Evolutionary conservation across 30 jellyfish, hydroid and myxozoan genomes (phyloP).

Genomic region (Cassiopea xamachana): DNA sequence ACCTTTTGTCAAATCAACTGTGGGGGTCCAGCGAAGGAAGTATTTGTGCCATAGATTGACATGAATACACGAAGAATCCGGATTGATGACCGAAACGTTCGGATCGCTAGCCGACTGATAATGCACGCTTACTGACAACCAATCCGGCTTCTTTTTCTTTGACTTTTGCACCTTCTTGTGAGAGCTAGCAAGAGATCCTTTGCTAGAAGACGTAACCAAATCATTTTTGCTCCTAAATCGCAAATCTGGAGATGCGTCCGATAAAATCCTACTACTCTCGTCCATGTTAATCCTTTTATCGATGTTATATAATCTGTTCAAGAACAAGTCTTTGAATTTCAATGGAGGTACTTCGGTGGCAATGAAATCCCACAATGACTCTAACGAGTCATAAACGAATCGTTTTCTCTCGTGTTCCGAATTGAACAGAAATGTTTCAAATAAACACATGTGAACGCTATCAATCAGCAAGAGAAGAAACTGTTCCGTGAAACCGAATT

Average conservation of each 20-base stretch:
- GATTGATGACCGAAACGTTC: constrained; percentile 57
- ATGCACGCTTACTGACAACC: constrained; percentile 20
- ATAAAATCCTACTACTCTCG: neutral
- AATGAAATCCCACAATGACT: constrained; percentile 87
- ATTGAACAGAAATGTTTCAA: constrained; percentile 87
- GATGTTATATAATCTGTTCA: constrained; percentile 73
- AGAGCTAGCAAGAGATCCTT: neutral
- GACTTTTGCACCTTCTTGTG: neutral
- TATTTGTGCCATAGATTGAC: constrained; percentile 72
- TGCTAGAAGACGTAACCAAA: constrained; percentile 5
- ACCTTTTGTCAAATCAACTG: constrained; percentile 75
- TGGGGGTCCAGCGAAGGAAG: constrained; percentile 90
- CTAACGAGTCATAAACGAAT: constrained; percentile 37
- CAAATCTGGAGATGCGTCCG: constrained; percentile 8
- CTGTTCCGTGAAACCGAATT: constrained; percentile 87
- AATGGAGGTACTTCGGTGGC: constrained; percentile 64
- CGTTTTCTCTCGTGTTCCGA: constrained; percentile 65
- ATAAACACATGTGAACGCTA: constrained; percentile 81
- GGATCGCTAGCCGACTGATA: constrained; percentile 62
- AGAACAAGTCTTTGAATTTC: constrained; percentile 61
- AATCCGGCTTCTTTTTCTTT: neutral
- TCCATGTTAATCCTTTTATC: constrained; percentile 1
- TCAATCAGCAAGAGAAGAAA: constrained; percentile 77
- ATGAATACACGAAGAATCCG: constrained; percentile 58
- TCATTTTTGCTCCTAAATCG: neutral